Evolutionary conservation across 2,113 vertebrate genomes (phyloP).

Genomic region (Phaethon lepturus): DNA sequence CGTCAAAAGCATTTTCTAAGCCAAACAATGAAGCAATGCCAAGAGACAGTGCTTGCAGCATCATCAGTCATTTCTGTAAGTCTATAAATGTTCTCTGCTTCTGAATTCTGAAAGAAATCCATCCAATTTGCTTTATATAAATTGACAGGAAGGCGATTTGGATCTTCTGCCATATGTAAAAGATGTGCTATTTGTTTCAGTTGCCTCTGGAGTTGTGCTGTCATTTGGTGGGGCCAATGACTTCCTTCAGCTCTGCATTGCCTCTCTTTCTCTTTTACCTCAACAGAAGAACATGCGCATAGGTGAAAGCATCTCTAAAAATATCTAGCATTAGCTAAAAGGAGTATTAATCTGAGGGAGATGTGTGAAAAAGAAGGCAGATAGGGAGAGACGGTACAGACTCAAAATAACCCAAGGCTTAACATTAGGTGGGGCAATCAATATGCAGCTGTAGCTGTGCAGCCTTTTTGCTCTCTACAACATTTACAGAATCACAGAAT

Average conservation of each 20-base stretch:
- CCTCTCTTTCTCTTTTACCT: background rate
- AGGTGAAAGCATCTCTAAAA: background rate
- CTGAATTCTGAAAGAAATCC: background rate
- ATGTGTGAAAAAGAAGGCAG: background rate
- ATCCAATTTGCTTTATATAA: background rate
- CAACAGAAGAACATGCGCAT: background rate
- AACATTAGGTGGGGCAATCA: fast-evolving
- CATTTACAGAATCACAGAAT: background rate
- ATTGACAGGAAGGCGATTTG: background rate
- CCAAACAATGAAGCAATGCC: background rate
- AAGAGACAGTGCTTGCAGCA: background rate
- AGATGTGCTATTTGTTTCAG: background rate
- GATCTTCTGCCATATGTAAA: background rate
- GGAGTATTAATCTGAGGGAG: background rate
- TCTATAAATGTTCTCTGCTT: background rate
- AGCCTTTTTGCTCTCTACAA: background rate
- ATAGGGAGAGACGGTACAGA: background rate
- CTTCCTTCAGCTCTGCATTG: background rate
- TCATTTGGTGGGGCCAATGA: fast-evolving
- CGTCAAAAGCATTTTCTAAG: background rate
- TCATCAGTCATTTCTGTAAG: background rate
- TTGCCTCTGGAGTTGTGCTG: background rate
- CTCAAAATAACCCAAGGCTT: background rate
- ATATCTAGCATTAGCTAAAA: background rate
- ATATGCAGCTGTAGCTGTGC: background rate